These are phyloP conservation scores for Oligia strigilis DNA, from an alignment of 2,888 invertebrate species.

Conservation along the genomic window DNA sequence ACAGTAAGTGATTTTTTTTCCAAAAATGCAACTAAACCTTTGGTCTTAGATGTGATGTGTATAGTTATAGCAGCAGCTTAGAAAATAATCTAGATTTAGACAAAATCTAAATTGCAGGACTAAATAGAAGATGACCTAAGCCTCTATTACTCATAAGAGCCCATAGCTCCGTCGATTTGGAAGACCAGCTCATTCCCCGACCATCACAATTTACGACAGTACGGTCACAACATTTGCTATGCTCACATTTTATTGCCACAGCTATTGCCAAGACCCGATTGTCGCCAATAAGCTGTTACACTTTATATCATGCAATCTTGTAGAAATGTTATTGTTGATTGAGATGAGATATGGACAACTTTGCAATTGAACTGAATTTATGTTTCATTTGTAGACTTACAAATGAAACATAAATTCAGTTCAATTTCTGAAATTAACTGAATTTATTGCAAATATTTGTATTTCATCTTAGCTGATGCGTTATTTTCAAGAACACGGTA, in stretches of 20 bases:
- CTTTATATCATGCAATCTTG: conserved; percentile 7
- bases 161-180: background rate
- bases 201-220: conserved; percentile 28
- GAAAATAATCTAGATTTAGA: background rate
- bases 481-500: background rate
- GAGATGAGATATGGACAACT: conserved; percentile 7
- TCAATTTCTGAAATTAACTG: background rate
- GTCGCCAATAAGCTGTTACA: conserved; percentile 17
- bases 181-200: conserved; percentile 18
- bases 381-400: background rate
- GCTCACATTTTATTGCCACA: conserved; percentile 33
- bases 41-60: background rate
- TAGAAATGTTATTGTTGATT: conserved; percentile 11
- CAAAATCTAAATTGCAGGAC: background rate
- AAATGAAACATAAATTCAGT: too few species aligned
- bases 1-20: background rate
- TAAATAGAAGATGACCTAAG: background rate
- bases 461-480: background rate
- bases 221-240: conserved; percentile 40
- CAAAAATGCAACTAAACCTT: background rate
- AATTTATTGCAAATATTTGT: conserved; percentile 3
- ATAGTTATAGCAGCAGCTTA: background rate
- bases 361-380: conserved; percentile 1
- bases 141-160: background rate
- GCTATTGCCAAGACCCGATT: conserved; percentile 41